Evolutionary conservation across 2,797 vertebrate genomes (phyloP).

Genomic region (Gambusia yucatana): DNA sequence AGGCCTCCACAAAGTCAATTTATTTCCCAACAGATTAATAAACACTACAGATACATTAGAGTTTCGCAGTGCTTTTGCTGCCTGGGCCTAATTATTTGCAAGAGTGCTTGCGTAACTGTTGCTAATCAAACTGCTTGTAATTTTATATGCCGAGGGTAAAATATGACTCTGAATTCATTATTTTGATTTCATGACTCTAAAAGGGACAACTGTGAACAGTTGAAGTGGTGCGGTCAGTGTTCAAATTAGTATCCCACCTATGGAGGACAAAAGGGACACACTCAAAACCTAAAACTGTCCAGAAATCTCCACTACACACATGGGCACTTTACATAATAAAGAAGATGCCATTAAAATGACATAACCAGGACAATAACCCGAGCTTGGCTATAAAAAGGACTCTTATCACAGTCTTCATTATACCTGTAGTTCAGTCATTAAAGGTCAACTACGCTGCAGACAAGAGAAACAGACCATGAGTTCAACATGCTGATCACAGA

Average conservation of each 20-base stretch:
- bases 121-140: not conserved
- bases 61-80: not conserved
- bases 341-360: not conserved
- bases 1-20: not conserved
- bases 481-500: not conserved
- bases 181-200: not conserved
- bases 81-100: not conserved
- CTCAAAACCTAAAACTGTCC: not conserved
- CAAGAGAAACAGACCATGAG: not conserved
- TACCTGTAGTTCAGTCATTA: not conserved
- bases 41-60: not conserved
- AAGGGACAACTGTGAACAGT: not conserved
- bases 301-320: not conserved
- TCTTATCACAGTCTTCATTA: not conserved
- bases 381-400: not conserved
- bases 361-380: not conserved
- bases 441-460: not conserved
- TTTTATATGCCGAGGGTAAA: not conserved
- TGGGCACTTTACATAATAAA: not conserved
- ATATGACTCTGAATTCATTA: not conserved
- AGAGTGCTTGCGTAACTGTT: not conserved
- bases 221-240: not conserved
- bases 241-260: not conserved
- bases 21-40: not conserved
- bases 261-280: not conserved